Conservation (phyloP, 2,797 vertebrate genomes). For the Micrastur ruficollis region DNA sequence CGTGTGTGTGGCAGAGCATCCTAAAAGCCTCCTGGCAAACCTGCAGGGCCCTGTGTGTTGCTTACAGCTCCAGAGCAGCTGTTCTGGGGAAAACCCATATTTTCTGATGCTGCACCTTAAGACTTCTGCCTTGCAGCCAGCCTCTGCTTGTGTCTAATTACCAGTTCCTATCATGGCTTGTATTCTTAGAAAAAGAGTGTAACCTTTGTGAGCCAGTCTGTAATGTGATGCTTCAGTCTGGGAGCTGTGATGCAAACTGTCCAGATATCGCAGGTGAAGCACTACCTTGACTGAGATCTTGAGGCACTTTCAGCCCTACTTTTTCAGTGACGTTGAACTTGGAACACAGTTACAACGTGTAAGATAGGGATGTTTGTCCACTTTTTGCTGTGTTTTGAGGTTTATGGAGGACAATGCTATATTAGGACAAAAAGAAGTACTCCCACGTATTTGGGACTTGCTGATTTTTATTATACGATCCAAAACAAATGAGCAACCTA, state of each 20-base stretch:
- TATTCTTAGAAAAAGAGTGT: neutral
- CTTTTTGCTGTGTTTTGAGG: neutral
- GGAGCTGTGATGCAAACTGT: neutral
- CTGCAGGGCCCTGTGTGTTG: rapidly evolving
- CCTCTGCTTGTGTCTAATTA: neutral
- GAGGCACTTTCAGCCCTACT: neutral
- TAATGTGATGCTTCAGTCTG: neutral
- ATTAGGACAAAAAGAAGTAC: neutral
- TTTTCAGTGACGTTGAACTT: neutral
- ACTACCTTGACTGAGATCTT: neutral
- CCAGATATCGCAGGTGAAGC: neutral
- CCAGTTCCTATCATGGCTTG: neutral
- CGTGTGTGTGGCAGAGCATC: rapidly evolving
- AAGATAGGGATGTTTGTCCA: neutral
- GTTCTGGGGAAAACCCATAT: rapidly evolving
- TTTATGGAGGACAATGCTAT: neutral
- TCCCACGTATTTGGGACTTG: neutral
- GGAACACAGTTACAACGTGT: rapidly evolving
- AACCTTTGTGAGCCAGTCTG: neutral
- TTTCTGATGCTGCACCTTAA: neutral
- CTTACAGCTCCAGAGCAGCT: neutral
- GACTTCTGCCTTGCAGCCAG: neutral
- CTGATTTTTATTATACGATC: neutral
- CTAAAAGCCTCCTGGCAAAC: neutral
- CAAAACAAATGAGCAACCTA: neutral